phyloP scores from a whole-genome alignment of 1,140 invertebrate species.

The Drosophila sucinea region DNA sequence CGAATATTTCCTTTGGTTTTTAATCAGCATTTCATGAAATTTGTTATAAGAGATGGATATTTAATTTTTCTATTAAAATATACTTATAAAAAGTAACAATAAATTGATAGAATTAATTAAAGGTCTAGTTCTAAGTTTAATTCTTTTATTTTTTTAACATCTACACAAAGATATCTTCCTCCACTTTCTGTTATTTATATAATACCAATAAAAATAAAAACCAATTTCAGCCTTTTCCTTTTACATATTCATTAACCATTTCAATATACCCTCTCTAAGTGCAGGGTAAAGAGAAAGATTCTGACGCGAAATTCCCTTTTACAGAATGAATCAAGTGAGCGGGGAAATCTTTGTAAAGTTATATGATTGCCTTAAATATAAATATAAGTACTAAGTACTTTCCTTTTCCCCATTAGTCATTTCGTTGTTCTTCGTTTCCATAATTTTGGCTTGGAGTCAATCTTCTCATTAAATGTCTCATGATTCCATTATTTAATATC shows the following conservation, averaged over 20 bases:
- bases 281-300: neutral
- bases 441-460: neutral
- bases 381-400: neutral
- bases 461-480: conserved; percentile 43
- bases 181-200: no score
- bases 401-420: conserved; percentile 30
- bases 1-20: no score
- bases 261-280: neutral
- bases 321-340: neutral
- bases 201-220: no score
- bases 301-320: neutral
- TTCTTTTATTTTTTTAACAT: no score
- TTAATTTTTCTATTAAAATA: no score
- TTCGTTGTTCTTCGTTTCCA: neutral
- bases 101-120: no score
- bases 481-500: conserved; percentile 70
- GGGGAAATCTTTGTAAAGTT: neutral
- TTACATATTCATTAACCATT: neutral
- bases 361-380: neutral
- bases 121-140: no score
- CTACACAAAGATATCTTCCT: no score
- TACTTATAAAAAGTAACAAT: no score
- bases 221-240: no score
- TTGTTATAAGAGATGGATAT: no score
- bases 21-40: no score